Base-by-base conservation (phyloP, 1,140 invertebrate species). In the Amphibalanus amphitrite region DNA sequence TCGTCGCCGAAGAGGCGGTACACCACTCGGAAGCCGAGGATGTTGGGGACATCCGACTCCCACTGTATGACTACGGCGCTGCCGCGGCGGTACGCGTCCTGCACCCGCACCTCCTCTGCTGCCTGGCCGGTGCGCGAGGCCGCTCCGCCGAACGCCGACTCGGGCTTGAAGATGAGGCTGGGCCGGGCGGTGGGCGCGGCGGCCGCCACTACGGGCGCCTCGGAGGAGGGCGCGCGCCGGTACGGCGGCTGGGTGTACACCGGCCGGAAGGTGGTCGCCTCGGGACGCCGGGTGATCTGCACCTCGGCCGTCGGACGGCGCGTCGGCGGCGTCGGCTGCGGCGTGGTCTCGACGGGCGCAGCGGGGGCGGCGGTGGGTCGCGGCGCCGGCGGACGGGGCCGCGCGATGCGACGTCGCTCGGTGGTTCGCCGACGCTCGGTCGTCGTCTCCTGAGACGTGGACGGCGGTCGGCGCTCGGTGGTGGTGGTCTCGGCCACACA, bases 61-160 rank as follows among this genome's bases (percentile, higher is more conserved):
- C 93, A 95, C 76, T 92, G 89, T 70, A 95, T 92, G 67, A 92
- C 89, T 0, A 95, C 89, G 0, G 91, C 88, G 77, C 89, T 93
- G 71, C 92, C 90, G 79, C 92, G 89, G 73, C 91, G 79, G 75
- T 90, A 88, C 0, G 91, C 92, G 72, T 90, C 89, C 77, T 90
- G 90, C 10, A 94, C 88, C 69, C 92, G 84, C 0, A 93, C 90
- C 78, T 93, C 90, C 72, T 87, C 87, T 15, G 82, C 75, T 26
- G 74, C 72, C 47, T n/a, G 29, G 30, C 68, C 29, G 30, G 10
- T 40, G 40, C 29, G 29, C 13, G 29, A 65, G 4, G 40, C 28
- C 17, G 26, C 47, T 8, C 47, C 47, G 47, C 47, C 47, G 47
- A 59, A 59, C 47, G n/a, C n/a, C n/a, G 47, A 20, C 47, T 59